These are phyloP conservation scores for Pristionchus entomophagus DNA, from an alignment of 2,888 invertebrate species.

Conservation along the genomic window DNA sequence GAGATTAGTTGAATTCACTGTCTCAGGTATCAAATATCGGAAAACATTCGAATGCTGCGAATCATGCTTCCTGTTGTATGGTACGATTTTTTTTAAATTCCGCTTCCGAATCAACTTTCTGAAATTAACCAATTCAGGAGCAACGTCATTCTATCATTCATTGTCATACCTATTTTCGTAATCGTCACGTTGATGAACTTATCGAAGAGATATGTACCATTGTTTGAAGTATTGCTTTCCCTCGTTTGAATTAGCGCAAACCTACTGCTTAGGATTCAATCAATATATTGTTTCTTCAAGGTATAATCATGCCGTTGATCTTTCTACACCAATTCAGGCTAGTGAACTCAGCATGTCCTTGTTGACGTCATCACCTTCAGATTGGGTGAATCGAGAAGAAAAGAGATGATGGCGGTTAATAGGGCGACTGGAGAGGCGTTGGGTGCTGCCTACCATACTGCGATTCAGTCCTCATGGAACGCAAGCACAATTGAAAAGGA, in stretches of 20 bases:
- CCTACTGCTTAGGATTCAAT: neutral
- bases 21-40: constrained; percentile 10
- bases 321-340: neutral
- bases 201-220: neutral
- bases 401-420: neutral
- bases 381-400: neutral
- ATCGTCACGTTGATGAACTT: neutral
- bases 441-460: neutral
- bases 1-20: neutral
- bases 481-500: too few species aligned
- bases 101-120: neutral
- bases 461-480: neutral
- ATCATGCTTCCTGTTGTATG: neutral
- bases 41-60: neutral
- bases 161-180: neutral
- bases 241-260: neutral
- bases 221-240: neutral
- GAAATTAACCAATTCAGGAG: neutral
- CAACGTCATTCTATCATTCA: neutral
- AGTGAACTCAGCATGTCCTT: neutral
- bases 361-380: neutral
- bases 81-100: neutral
- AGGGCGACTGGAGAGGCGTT: neutral
- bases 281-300: neutral
- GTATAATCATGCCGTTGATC: neutral